These are phyloP conservation scores for Dendrolimus kikuchii DNA, from an alignment of 1,140 invertebrate species.

Conservation along the genomic window DNA sequence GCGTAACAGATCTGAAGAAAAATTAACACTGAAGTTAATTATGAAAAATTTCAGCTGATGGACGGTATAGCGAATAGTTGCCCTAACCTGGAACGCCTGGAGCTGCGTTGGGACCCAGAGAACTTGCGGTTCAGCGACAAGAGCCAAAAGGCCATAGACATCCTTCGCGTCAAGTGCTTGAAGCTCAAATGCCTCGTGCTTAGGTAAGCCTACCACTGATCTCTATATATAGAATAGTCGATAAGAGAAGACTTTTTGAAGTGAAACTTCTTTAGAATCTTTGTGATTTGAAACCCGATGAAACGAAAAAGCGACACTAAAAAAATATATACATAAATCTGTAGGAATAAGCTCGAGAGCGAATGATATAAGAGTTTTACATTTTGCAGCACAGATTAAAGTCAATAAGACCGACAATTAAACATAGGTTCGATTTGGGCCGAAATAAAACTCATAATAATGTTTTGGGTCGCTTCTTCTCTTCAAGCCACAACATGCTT, in stretches of 20 bases:
- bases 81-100: slow-evolving; percentile 89
- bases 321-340: no score
- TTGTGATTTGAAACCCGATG: no score
- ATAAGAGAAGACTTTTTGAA: background rate
- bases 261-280: no score
- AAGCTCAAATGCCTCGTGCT: slow-evolving; percentile 88
- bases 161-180: slow-evolving; percentile 89
- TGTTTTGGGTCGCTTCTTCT: no score
- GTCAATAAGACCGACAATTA: no score
- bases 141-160: slow-evolving; percentile 96
- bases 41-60: slow-evolving; percentile 81
- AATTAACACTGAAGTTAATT: slow-evolving; percentile 2
- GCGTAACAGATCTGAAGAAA: background rate
- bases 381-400: no score
- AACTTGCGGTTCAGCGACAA: slow-evolving; percentile 99
- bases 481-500: no score
- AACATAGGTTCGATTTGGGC: no score
- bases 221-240: background rate
- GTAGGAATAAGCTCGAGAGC: no score
- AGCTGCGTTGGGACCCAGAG: slow-evolving; percentile 98
- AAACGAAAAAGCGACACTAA: no score
- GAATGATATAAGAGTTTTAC: no score
- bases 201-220: slow-evolving; percentile 73
- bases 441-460: no score
- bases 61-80: slow-evolving; percentile 97